Evolutionary conservation across 2,113 vertebrate species (phyloP).

Genomic region (Chiloscyllium plagiosum): DNA sequence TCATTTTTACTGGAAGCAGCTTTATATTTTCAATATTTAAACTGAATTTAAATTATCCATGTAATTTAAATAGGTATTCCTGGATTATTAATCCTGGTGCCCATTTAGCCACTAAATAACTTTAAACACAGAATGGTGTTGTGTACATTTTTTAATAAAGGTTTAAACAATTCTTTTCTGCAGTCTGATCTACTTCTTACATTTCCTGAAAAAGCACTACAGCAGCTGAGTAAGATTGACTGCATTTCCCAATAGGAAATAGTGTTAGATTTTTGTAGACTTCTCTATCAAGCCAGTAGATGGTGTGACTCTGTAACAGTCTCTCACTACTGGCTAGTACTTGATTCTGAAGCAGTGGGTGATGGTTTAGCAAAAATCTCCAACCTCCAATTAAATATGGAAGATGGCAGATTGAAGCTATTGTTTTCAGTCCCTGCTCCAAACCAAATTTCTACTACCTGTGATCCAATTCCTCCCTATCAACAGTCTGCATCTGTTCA

Average conservation of each 20-base stretch:
- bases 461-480: neutral
- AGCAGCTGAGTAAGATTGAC: neutral
- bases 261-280: neutral
- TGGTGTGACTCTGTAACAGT: neutral
- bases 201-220: neutral
- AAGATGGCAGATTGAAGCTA: neutral
- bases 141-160: neutral
- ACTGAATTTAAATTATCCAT: neutral
- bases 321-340: neutral
- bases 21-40: neutral
- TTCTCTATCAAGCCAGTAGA: neutral
- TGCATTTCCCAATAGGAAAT: no score
- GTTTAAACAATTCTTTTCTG: neutral
- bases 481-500: neutral
- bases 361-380: neutral
- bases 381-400: neutral
- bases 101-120: neutral
- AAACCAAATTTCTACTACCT: neutral
- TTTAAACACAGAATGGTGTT: neutral
- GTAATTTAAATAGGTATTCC: neutral
- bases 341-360: neutral
- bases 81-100: neutral
- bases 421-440: neutral
- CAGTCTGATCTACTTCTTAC: neutral
- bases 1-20: neutral